Percentiles rank a stretch among this genome's conserved stretches.
Conservation (phyloP, 2,888 invertebrate genomes). For the Lepidocyrtoides sp. region DNA sequence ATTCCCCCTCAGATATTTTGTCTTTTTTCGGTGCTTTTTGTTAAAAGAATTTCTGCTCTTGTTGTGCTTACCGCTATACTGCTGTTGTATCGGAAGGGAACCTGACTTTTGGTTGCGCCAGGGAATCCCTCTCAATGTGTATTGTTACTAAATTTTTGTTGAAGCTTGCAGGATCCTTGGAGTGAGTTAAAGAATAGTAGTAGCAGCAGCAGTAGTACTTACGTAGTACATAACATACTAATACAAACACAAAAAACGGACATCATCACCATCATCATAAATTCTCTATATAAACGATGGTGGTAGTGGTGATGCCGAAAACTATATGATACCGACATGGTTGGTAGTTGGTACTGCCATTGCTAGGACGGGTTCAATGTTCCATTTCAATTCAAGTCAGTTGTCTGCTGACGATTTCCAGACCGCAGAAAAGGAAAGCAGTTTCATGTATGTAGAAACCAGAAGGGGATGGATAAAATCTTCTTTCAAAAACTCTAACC, state of each 20-base stretch:
- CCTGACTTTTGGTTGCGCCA: background rate
- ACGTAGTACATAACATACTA: background rate
- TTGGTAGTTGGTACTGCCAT: no score
- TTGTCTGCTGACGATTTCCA: background rate
- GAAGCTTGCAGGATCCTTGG: background rate
- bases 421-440: background rate
- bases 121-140: no score
- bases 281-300: background rate
- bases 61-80: background rate
- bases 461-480: background rate
- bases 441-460: no score
- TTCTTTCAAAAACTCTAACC: background rate
- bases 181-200: no score
- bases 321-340: background rate
- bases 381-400: constrained; percentile 62
- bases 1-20: background rate
- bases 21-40: background rate
- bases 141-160: background rate
- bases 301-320: background rate
- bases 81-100: background rate
- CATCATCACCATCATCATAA: background rate
- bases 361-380: constrained; percentile 37
- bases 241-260: background rate
- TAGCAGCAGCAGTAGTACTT: no score
- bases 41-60: background rate